phyloP scores from a whole-genome alignment of 2,888 invertebrate genomes.

The Latrodectus hesperus region DNA sequence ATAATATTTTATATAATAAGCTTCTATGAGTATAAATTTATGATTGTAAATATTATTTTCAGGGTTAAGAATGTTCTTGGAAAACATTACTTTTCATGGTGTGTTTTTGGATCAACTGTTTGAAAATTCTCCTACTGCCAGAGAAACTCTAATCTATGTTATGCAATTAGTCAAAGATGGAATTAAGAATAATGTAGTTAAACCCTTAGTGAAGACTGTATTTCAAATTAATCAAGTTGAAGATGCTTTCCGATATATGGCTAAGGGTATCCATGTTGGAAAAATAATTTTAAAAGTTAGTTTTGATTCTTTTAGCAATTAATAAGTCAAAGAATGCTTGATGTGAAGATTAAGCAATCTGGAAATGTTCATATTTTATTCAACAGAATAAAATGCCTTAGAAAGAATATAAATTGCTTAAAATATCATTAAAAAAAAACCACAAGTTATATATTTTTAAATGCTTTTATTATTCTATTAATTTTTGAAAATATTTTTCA shows the following conservation, averaged over 20 bases:
- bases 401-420: too few relatives aligned
- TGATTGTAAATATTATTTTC: background rate
- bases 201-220: slow-evolving; percentile 76
- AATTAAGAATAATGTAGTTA: slow-evolving; percentile 76
- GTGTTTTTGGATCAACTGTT: slow-evolving; percentile 78
- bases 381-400: too few relatives aligned
- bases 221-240: slow-evolving; percentile 76
- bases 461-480: too few relatives aligned
- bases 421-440: too few relatives aligned
- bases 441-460: too few relatives aligned
- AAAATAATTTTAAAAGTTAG: slow-evolving; percentile 77
- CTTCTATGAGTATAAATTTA: too few relatives aligned
- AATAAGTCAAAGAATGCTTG: too few relatives aligned
- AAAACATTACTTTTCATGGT: slow-evolving; percentile 78
- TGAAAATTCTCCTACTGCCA: slow-evolving; percentile 52
- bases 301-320: slow-evolving; percentile 1
- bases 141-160: background rate
- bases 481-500: too few relatives aligned
- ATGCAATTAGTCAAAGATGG: slow-evolving; percentile 73
- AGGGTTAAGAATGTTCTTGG: slow-evolving; percentile 77
- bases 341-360: too few relatives aligned
- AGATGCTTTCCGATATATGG: slow-evolving; percentile 77
- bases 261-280: slow-evolving; percentile 78
- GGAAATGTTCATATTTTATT: too few relatives aligned
- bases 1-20: too few relatives aligned